phyloP scores from a whole-genome alignment of 2,888 invertebrate species.

The Drosophila kambysellisi region DNA sequence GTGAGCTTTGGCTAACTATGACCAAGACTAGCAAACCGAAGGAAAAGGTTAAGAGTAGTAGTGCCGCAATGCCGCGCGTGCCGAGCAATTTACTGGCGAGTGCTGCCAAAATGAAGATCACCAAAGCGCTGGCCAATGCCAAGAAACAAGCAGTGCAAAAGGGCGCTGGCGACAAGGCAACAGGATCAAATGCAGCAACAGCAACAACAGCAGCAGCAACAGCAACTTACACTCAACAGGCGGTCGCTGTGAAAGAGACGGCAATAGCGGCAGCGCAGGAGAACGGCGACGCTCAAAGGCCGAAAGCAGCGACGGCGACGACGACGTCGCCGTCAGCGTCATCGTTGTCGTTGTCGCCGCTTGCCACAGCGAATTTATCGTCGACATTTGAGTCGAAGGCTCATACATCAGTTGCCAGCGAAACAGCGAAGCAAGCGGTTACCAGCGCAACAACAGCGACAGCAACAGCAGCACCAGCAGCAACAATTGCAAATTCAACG shows the following conservation, averaged over 20 bases:
- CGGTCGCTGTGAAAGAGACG: slow-evolving; percentile 57
- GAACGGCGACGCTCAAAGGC: slow-evolving; percentile 37
- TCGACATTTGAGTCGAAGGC: slow-evolving; percentile 80
- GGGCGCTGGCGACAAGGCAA: slow-evolving; percentile 30
- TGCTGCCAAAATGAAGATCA: slow-evolving; percentile 82
- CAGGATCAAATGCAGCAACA: slow-evolving; percentile 46
- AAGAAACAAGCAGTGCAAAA: slow-evolving; percentile 57
- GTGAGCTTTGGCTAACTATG: slow-evolving; percentile 37
- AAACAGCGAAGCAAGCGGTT: slow-evolving; percentile 83
- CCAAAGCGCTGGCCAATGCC: slow-evolving; percentile 71
- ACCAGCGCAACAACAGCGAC: slow-evolving; percentile 44
- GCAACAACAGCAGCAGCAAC: slow-evolving; percentile 20
- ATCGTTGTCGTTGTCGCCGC: slow-evolving; percentile 31
- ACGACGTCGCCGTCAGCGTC: slow-evolving; percentile 37
- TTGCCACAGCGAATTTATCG: slow-evolving; percentile 75
- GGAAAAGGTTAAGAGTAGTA: slow-evolving; percentile 55
- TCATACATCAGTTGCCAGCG: slow-evolving; percentile 84
- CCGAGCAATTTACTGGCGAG: slow-evolving; percentile 63
- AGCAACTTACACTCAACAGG: slow-evolving; percentile 46
- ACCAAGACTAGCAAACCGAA: slow-evolving; percentile 69
- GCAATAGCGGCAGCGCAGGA: slow-evolving; percentile 50
- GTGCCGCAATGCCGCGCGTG: slow-evolving; percentile 17
- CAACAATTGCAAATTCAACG: slow-evolving; percentile 34
- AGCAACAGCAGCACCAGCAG: slow-evolving; percentile 36
- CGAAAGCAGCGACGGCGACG: slow-evolving; percentile 53